Base-by-base conservation (phyloP, 2,113 vertebrate genomes). In the Nothocercus nigrocapillus region DNA sequence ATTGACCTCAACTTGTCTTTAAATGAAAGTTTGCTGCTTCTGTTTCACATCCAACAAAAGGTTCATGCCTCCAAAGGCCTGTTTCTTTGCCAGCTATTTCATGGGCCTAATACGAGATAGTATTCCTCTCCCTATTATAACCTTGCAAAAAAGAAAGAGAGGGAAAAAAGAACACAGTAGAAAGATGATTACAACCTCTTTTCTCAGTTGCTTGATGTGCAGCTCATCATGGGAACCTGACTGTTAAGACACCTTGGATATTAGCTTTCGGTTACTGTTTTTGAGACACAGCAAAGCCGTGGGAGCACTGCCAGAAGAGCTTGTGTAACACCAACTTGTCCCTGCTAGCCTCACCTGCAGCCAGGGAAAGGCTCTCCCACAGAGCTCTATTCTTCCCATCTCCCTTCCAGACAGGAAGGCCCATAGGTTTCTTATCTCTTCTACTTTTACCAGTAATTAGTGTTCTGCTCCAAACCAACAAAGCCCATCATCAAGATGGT, bases 401-500 rank as follows among this genome's bases (percentile, higher is more conserved):
- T 67, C 10, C 34, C 58, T 53, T 34, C 34, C 45, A 27, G 12
- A 9, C 14, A 20, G 28, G 34, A 44, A 62, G 32, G 27, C 30
- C 47, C 45, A 6, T 53, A 47, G 64, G 45, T 59, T 51, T 69
- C 20, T 2, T 20, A 21, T 32, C 38, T 47, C 28, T 16, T 2
- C 32, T 47, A 2, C 36, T 22, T 8, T n/a, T 15, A 53, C 3
- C 64, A 47, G 34, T 0, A 20, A 54, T 1, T 3, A 2, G 7
- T 24, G 22, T 28, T 78, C 49, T 54, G 44, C 49, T 85, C 47
- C 61, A 51, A 22, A n/a, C 51, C 67, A 62, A 21, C 21, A 79
- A 24, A 85, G 78, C 11, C 22, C 12, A 11, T 5, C 56, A 44
- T 4, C 21, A 14, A 25, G 14, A 5, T 32, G 45, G 49, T 42